Percentiles rank a stretch among this genome's conserved stretches.
These are phyloP conservation scores for Picus viridis DNA, from an alignment of 2,797 vertebrate genomes.

Conservation along the genomic window DNA sequence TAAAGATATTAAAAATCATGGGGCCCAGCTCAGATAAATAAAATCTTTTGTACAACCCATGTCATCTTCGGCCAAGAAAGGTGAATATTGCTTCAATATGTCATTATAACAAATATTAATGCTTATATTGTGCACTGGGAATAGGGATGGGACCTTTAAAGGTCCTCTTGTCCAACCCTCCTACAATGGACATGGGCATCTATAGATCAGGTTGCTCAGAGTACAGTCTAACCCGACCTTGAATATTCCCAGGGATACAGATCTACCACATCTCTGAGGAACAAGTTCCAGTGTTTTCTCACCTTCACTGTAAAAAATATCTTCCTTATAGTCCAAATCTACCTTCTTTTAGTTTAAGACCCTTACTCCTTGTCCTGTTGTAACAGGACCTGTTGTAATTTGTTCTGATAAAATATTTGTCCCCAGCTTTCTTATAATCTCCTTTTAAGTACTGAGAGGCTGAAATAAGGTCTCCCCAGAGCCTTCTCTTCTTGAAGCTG, in stretches of 20 bases:
- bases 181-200: no score
- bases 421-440: not conserved
- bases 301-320: no score
- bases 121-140: not conserved
- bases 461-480: not conserved
- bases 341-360: not conserved
- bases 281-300: no score
- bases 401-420: no score
- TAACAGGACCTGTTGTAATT: not conserved
- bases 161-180: no score
- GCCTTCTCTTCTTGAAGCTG: not conserved
- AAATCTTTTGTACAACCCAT: not conserved
- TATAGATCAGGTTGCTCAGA: no score
- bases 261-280: no score
- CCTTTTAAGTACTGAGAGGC: not conserved
- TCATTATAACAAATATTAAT: not conserved
- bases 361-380: not conserved
- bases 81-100: not conserved
- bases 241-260: no score
- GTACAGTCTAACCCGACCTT: no score
- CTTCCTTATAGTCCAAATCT: no score
- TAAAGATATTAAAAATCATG: no score
- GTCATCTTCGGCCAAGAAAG: not conserved
- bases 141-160: not conserved
- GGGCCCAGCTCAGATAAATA: not conserved